Percentiles rank a stretch among this genome's conserved stretches.
Evolutionary conservation across 2,888 invertebrate species (phyloP).

Genomic region (Trissoscelio sp.): DNA sequence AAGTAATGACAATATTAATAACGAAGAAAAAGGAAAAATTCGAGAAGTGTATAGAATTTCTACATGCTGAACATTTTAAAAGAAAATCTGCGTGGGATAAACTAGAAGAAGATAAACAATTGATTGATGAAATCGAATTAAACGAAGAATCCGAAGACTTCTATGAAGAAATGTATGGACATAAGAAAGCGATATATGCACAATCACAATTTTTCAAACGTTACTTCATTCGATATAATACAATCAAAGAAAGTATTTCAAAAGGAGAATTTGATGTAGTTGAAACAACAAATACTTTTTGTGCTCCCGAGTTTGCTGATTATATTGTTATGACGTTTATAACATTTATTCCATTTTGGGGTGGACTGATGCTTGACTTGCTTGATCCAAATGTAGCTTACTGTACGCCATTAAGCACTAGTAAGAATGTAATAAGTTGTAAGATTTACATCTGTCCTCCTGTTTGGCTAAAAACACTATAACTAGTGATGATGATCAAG

Average conservation of each 20-base stretch:
- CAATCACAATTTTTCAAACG: neutral
- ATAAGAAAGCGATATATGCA: neutral
- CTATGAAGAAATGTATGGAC: neutral
- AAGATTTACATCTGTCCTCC: too few species aligned
- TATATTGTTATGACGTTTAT: slow-evolving; percentile 35
- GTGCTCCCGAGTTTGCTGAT: neutral
- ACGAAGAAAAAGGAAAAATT: slow-evolving; percentile 7
- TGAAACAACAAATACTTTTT: neutral
- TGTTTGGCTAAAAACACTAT: too few species aligned
- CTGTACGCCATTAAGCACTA: too few species aligned
- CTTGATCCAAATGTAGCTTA: slow-evolving; percentile 53
- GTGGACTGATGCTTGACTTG: slow-evolving; percentile 53
- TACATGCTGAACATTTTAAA: slow-evolving; percentile 23
- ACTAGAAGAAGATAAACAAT: neutral
- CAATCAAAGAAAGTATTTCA: too few species aligned
- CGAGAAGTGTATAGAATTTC: slow-evolving; percentile 18
- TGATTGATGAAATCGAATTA: too few species aligned
- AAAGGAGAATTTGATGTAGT: too few species aligned
- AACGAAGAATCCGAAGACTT: neutral
- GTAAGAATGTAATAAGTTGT: too few species aligned
- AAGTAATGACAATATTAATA: slow-evolving; percentile 40
- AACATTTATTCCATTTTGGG: slow-evolving; percentile 64
- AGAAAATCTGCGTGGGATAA: neutral
- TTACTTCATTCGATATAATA: neutral
- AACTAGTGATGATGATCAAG: too few species aligned